Evolutionary conservation across 2,797 vertebrate genomes (phyloP).

Genomic region (Sebastes matsubarae): DNA sequence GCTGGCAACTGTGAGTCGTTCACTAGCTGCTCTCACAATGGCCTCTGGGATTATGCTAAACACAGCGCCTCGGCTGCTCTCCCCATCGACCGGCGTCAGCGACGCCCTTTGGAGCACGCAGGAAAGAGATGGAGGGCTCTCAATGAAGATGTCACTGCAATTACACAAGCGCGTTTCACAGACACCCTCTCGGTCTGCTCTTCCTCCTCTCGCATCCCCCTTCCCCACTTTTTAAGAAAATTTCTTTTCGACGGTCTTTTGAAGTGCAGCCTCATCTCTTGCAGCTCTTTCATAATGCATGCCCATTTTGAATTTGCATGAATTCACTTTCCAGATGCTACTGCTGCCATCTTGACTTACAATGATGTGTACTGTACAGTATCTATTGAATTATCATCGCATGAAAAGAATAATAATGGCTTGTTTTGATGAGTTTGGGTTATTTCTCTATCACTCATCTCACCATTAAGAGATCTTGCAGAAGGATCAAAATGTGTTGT

Average conservation of each 20-base stretch:
- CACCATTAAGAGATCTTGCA: background rate
- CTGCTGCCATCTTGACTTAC: conserved; percentile 79
- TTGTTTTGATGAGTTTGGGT: conserved; percentile 42
- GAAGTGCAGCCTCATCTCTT: conserved; percentile 76
- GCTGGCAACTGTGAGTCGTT: conserved; percentile 99
- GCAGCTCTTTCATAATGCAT: conserved; percentile 77
- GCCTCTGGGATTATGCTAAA: conserved; percentile 98
- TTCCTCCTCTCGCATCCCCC: conserved; percentile 60
- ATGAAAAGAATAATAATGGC: conserved; percentile 66
- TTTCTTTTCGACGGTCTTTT: conserved; percentile 72
- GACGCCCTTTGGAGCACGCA: conserved; percentile 74
- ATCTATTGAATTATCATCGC: conserved; percentile 58
- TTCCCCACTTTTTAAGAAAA: conserved; percentile 52
- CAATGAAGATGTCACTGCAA: conserved; percentile 83
- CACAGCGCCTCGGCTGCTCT: conserved; percentile 84
- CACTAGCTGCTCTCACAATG: conserved; percentile 91
- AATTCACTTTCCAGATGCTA: conserved; percentile 80
- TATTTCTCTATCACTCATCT: conserved; percentile 32
- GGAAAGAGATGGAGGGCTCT: conserved; percentile 75
- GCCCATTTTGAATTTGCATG: conserved; percentile 78
- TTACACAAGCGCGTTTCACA: conserved; percentile 77
- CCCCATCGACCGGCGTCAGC: conserved; percentile 80
- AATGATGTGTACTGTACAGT: conserved; percentile 74
- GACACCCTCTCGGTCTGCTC: conserved; percentile 70
- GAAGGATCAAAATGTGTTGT: conserved; percentile 14